Base-by-base conservation (phyloP, 2,113 vertebrate genomes). In the Hyaena hyaena region DNA sequence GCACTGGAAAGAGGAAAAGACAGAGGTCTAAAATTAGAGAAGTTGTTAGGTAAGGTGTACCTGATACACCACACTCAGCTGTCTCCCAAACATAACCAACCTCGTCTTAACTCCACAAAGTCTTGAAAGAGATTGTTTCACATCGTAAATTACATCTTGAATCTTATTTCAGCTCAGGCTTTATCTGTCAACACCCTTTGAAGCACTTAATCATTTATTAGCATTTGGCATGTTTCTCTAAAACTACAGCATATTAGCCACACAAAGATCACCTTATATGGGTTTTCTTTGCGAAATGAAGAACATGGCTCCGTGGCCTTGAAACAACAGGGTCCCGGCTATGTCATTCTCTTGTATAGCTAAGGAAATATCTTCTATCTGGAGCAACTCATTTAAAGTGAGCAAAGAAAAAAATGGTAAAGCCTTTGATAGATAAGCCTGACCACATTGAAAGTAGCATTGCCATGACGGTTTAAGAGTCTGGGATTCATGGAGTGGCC, bases 161-260 rank as follows among this genome's bases (percentile, higher is more conserved):
- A 82, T 97, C 92, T 88, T 90, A 92, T 96, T 97, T 98, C 84
- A 97, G 68, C 48, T 93, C 48, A 65, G 76, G 50, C 92, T 97
- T 92, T 91, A 82, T 96, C 95, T 97, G 97, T 97, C 96, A 98
- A 88, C 96, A 97, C 88, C n/a, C 43, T 93, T 92, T 88, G 88
- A 97, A 88, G 63, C 92, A 96, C 81, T 97, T 97, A 97, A 97
- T 98, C 94, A 91, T 92, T 97, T 96, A 97, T 97, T 96, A 96
- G 23, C 58, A 96, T 95, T 96, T 97, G 96, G 95, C 95, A 97
- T 97, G 95, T 98, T 97, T 96, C 90, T 97, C 76, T 95, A 96
- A 97, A 98, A 80, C 93, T 95, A 95, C 86, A 94, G 69, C 84
- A 86, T 96, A 96, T 96, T 82, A 92, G 48, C 92, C 80, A 96